Percentiles rank a stretch among this genome's conserved stretches.
These are phyloP conservation scores for Caenorhabditis virilis DNA, from an alignment of 2,888 invertebrate species.

Conservation along the genomic window DNA sequence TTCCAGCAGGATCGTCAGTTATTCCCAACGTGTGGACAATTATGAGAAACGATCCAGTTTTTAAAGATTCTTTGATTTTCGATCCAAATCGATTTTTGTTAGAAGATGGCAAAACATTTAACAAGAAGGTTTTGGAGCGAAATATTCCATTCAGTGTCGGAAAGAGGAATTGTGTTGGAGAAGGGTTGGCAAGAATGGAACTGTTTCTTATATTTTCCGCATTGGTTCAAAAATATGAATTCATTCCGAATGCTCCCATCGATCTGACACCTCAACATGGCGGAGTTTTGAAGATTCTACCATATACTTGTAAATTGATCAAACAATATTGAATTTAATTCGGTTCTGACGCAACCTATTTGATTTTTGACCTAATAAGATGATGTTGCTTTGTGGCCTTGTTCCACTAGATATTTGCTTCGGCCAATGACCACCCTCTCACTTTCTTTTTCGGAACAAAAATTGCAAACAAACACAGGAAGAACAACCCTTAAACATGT, in stretches of 20 bases:
- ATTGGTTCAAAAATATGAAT: slow-evolving; percentile 34
- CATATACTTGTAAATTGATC: no score
- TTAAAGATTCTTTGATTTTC: slow-evolving; percentile 36
- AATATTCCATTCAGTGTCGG: slow-evolving; percentile 49
- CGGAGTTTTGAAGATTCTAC: slow-evolving; percentile 21
- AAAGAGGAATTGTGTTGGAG: slow-evolving; percentile 49
- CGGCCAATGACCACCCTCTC: no score
- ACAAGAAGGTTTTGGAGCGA: slow-evolving; percentile 41
- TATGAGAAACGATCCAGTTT: slow-evolving; percentile 32
- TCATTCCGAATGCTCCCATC: slow-evolving; percentile 8
- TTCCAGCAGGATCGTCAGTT: slow-evolving; percentile 27
- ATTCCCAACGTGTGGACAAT: slow-evolving; percentile 38
- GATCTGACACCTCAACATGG: slow-evolving; percentile 27
- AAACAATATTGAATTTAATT: no score
- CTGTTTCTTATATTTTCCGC: slow-evolving; percentile 39
- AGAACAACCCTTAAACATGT: no score
- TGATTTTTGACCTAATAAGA: no score
- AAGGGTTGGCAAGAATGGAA: slow-evolving; percentile 50
- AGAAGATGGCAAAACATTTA: slow-evolving; percentile 39
- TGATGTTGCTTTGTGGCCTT: no score
- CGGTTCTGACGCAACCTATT: no score
- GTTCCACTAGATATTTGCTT: no score
- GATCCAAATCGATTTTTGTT: slow-evolving; percentile 46
- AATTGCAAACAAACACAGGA: no score
- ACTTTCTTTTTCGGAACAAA: no score